These are phyloP conservation scores for Octonoba sinensis DNA, from an alignment of 2,888 invertebrate genomes.

Conservation along the genomic window DNA sequence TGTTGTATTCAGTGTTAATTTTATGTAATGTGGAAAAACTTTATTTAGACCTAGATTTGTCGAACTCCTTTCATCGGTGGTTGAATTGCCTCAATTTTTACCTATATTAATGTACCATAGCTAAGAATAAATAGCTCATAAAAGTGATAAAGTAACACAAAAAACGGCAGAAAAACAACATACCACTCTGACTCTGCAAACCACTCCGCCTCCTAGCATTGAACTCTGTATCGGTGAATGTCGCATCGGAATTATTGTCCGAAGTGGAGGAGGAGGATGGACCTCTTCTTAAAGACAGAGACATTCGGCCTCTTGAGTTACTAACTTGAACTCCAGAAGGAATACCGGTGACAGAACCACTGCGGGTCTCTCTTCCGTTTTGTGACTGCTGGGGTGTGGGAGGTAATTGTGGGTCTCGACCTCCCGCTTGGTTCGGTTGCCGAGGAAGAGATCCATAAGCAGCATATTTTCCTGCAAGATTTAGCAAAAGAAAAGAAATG, in stretches of 20 bases:
- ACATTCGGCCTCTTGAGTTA: slow-evolving; percentile 34
- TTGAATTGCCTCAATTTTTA: no score
- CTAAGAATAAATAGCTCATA: no score
- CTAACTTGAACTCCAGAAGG: not conserved
- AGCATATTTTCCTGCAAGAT: slow-evolving; percentile 38
- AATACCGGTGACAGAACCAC: slow-evolving; percentile 33
- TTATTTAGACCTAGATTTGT: no score
- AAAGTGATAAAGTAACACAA: not conserved
- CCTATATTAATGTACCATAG: no score
- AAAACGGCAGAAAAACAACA: not conserved
- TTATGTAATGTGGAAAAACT: no score
- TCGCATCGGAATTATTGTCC: slow-evolving; percentile 65
- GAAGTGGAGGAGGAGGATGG: slow-evolving; percentile 65
- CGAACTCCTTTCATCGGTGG: no score
- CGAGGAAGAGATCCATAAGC: slow-evolving; percentile 50
- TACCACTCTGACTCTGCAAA: slow-evolving; percentile 59
- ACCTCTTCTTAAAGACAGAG: slow-evolving; percentile 59
- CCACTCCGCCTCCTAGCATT: slow-evolving; percentile 38
- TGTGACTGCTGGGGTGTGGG: slow-evolving; percentile 5
- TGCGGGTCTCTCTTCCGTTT: slow-evolving; percentile 26
- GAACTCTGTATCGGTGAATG: slow-evolving; percentile 63
- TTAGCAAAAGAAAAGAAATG: no score
- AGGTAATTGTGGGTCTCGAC: slow-evolving; percentile 21
- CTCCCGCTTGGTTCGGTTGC: slow-evolving; percentile 28
- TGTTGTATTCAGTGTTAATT: no score